Conservation (phyloP, 2,888 invertebrate species). For the Erannis defoliaria region DNA sequence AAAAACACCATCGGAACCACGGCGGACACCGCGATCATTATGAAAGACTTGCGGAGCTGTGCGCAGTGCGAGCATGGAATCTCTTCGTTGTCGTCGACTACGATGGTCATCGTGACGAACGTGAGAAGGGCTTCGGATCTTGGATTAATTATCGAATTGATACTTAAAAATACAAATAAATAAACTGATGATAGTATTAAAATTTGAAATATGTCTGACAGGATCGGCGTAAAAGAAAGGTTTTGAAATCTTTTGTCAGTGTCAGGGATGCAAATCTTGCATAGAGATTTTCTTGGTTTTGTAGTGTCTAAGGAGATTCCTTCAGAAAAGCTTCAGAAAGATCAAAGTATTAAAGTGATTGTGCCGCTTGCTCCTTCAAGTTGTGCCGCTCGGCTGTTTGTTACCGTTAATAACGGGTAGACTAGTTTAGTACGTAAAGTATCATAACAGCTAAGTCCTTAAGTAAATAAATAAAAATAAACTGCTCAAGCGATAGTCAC, state of each 20-base stretch:
- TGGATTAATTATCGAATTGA: conserved; percentile 14
- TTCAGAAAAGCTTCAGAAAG: background rate
- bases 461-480: no score
- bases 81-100: conserved; percentile 63
- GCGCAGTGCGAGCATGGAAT: conserved; percentile 62
- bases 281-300: background rate
- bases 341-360: no score
- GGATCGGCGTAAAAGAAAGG: background rate
- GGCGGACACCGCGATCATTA: conserved; percentile 66
- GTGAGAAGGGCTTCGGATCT: conserved; percentile 9
- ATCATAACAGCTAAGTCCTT: no score
- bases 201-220: background rate
- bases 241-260: background rate
- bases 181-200: background rate
- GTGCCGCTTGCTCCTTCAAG: no score
- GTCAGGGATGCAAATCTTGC: background rate
- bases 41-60: conserved; percentile 59
- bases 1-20: conserved; percentile 69
- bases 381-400: no score
- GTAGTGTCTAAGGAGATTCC: background rate
- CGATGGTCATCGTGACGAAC: conserved; percentile 51
- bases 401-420: no score
- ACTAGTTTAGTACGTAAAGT: no score
- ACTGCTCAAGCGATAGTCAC: no score
- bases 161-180: background rate